A percentile compares a stretch with the other conserved stretches of the same genome.
Conservation (phyloP, 2,797 vertebrate species). For the Muraenolepis orangiensis region DNA sequence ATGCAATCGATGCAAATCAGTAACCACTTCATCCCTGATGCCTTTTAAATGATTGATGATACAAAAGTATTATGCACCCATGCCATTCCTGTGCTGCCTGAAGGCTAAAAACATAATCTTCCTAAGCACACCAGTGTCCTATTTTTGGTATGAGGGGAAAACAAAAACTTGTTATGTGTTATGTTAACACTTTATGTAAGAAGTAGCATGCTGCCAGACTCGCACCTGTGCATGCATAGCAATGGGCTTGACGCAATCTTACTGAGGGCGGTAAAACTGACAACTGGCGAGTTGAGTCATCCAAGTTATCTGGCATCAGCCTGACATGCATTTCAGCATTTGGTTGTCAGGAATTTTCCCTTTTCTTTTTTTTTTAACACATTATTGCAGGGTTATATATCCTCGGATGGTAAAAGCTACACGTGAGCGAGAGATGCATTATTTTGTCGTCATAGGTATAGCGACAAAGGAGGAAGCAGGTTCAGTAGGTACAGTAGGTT, state of each 20-base stretch:
- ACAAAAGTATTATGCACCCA: neutral
- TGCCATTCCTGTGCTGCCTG: neutral
- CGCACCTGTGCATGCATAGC: neutral
- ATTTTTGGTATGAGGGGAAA: neutral
- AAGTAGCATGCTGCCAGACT: neutral
- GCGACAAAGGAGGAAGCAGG: too few species aligned
- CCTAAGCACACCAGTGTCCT: neutral
- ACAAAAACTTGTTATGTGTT: neutral
- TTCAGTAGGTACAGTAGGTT: neutral
- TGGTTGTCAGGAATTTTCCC: neutral
- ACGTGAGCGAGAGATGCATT: neutral
- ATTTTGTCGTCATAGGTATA: neutral
- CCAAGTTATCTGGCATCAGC: neutral
- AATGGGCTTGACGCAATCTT: neutral
- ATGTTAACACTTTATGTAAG: neutral
- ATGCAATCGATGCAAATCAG: too few species aligned
- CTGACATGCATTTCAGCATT: neutral
- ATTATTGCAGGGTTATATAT: neutral
- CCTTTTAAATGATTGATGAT: neutral
- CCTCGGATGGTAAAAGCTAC: neutral
- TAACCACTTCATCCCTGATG: too few species aligned
- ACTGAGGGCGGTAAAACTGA: neutral
- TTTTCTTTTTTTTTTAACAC: neutral
- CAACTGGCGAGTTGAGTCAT: neutral
- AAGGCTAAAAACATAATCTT: neutral